These are phyloP conservation scores for Lepus americanus DNA, from an alignment of 2,113 vertebrate genomes.

Conservation along the genomic window DNA sequence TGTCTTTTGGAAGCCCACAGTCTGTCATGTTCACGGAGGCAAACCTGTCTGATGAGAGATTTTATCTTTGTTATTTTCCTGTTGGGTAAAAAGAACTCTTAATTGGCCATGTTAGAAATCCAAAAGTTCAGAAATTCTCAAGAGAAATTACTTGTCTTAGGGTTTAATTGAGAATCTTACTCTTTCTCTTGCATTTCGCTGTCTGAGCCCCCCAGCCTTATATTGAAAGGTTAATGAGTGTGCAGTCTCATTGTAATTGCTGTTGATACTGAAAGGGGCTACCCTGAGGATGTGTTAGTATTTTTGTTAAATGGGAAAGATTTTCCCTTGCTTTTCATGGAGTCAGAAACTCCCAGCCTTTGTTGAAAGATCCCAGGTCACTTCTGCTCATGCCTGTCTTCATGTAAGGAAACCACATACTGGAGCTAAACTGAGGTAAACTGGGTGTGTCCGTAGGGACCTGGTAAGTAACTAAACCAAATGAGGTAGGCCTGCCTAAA, in stretches of 20 bases:
- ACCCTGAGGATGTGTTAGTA: conserved; percentile 45
- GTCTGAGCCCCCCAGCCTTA: conserved; percentile 33
- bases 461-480: not conserved
- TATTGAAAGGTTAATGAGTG: conserved; percentile 74
- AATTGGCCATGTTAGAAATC: conserved; percentile 65
- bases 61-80: conserved; percentile 18
- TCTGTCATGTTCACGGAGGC: not conserved
- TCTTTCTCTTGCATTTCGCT: conserved; percentile 33
- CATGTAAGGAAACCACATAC: not conserved
- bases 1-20: not conserved
- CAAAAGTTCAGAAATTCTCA: conserved; percentile 66
- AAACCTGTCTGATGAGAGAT: not conserved
- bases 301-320: conserved; percentile 12
- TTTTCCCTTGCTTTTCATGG: not conserved
- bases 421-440: not conserved
- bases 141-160: conserved; percentile 69
- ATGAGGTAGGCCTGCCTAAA: not conserved
- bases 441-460: rapidly evolving
- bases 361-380: not conserved
- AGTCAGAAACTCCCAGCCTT: not conserved
- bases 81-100: conserved; percentile 41
- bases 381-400: not conserved
- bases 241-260: conserved; percentile 54
- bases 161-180: conserved; percentile 72
- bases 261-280: conserved; percentile 28